Conservation (phyloP, 2,113 vertebrate species). For the Psettodes erumei region DNA sequence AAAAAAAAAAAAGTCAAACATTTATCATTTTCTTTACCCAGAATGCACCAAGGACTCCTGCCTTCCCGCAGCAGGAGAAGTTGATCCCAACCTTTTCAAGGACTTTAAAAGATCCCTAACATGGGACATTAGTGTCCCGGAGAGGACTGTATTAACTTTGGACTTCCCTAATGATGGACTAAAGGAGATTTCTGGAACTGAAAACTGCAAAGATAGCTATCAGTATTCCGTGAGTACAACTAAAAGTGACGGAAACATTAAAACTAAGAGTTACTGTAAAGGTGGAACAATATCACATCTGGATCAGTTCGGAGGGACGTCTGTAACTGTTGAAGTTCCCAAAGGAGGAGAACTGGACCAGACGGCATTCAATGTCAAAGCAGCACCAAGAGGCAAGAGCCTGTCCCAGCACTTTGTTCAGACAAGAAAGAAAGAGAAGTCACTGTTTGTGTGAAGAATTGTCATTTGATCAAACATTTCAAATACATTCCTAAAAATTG, state of each 20-base stretch:
- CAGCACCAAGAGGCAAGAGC: slow-evolving; percentile 84
- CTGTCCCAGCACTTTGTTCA: neutral
- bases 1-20: no score
- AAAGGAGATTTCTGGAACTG: slow-evolving; percentile 68
- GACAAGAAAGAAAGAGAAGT: neutral
- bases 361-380: slow-evolving; percentile 80
- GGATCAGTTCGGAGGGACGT: slow-evolving; percentile 80
- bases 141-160: slow-evolving; percentile 81
- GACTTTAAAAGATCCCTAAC: slow-evolving; percentile 83
- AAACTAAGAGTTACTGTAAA: slow-evolving; percentile 85
- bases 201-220: slow-evolving; percentile 76
- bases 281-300: slow-evolving; percentile 81
- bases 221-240: slow-evolving; percentile 79
- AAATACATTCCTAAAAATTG: neutral
- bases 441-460: no score
- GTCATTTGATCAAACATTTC: neutral
- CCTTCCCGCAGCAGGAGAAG: slow-evolving; percentile 79
- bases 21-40: slow-evolving; percentile 59
- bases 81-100: slow-evolving; percentile 76
- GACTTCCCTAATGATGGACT: slow-evolving; percentile 79
- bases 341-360: slow-evolving; percentile 70
- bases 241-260: slow-evolving; percentile 37
- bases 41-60: slow-evolving; percentile 84
- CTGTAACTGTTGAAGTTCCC: slow-evolving; percentile 79
- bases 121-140: slow-evolving; percentile 84